Base-by-base conservation (phyloP, 2,113 vertebrate species). In the Calyptommatus sinebrachiatus region DNA sequence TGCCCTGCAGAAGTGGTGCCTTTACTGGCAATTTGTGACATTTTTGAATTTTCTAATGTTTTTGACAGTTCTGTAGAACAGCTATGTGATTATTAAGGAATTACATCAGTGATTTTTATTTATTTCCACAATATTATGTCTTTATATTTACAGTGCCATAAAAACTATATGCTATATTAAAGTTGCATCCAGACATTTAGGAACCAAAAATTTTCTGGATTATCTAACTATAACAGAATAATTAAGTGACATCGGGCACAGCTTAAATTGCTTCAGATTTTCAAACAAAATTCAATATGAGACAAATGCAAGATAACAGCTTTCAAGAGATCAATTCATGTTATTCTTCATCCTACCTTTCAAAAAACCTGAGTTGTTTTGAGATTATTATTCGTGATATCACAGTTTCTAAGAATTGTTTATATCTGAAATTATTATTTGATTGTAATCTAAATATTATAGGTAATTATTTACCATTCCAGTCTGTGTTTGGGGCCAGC, bases 1-100 rank as follows among this genome's bases (percentile, higher is more conserved):
- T 85, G 77, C 73, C 50, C 90, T 92, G 86, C 80, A 88, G 76
- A 85, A 81, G 9, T 73, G 71, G 84, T 79, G 84, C 46, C 66
- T 82, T 79, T 78, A 41, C 35, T 41, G 35, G 35, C 35, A 53
- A 84, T 72, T 81, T 28, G 71, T 74, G 71, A n/a, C 81, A 81
- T 71, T 88, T 18, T 7, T 84, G 66, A 78, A 53, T 84, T 60
- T 89, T 83, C 48, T 84, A 71, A 50, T 80, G 50, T 3, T 78
- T n/a, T 83, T 80, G 69, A 53, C 78, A 79, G 83, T 22, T 35
- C 46, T 82, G 18, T 63, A 76, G 77, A 86, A 48, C 26, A 16
- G 50, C 6, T 53, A 20, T 67, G 82, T 83, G 66, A n/a, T 68
- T 67, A 65, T 84, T 75, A n/a, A 80, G 85, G 80, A 86, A 82